These are phyloP conservation scores for Mustelus asterias DNA, from an alignment of 2,113 vertebrate genomes.

Conservation along the genomic window DNA sequence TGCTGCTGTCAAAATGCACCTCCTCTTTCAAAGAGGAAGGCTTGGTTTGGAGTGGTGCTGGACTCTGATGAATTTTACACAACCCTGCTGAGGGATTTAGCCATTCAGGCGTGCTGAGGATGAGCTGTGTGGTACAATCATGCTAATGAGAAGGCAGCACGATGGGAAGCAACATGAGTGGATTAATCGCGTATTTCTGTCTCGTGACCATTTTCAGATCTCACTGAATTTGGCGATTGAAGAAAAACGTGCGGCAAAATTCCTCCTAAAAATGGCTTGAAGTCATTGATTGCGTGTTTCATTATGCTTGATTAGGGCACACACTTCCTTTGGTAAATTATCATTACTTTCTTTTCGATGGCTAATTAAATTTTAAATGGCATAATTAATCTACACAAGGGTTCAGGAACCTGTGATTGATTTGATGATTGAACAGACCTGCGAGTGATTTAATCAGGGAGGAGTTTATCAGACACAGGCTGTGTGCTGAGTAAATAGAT, in stretches of 20 bases:
- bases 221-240: not conserved
- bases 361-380: not conserved
- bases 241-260: not conserved
- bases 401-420: not conserved
- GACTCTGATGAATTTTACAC: not conserved
- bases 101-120: not conserved
- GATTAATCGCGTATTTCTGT: not conserved
- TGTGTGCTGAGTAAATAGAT: not conserved
- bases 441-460: not conserved
- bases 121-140: not conserved
- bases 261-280: not conserved
- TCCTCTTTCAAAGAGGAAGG: not conserved
- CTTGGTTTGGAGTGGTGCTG: not conserved
- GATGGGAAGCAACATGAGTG: not conserved
- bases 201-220: not conserved
- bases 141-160: not conserved
- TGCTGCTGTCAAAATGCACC: not conserved
- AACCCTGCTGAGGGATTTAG: not conserved
- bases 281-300: not conserved
- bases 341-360: not conserved
- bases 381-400: not conserved
- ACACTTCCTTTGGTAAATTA: not conserved
- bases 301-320: not conserved
- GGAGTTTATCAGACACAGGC: not conserved
- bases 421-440: not conserved